Base-by-base conservation (phyloP, 2,888 invertebrate genomes). In the Taenaris catops region DNA sequence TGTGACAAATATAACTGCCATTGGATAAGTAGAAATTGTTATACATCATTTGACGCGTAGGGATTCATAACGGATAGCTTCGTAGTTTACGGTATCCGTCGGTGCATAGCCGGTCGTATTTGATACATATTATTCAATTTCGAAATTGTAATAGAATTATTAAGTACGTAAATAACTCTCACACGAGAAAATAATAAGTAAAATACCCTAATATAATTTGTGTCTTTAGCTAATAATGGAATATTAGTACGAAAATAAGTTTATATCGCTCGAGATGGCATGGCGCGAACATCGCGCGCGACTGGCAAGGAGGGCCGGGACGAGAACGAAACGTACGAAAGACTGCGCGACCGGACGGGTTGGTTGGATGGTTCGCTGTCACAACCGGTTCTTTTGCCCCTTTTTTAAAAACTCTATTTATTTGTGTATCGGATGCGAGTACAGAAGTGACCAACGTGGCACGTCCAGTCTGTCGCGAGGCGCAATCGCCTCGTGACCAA, bases 51-150 rank as follows among this genome's bases (percentile, higher is more conserved):
- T 58, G 68, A 63, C 61, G 68, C 71, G 66, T 81, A 76, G 73
- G 25, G 21, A 47, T 55, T 63, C 69, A 68, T 65, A 28, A 51
- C 36, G 44, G 46, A 56, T 75, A 72, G 81, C 81, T 78, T 75
- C 55, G 59, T 80, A 83, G 80, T 49, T 61, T 58, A 67, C 74
- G 75, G 75, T 58, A 55, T 61, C 79, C 74, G 81, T 64, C 64
- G 78, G 81, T 83, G 83, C 79, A 73, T 63, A 74, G 80, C 73
- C 76, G 68, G 63, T 81, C 84, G 78, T 72, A 61, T 81, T 80
- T 80, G 79, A 78, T 83, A 81, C 74, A 79, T 80, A 75, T 74
- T 83, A 81, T 78, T 84, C 79, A 63, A 84, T 78, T 79, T 75
- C 73, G 72, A 81, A 84, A 80, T 73, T 76, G 79, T 83, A 78